phyloP scores from a whole-genome alignment of 2,888 invertebrate genomes.

The Eristalis pertinax region DNA sequence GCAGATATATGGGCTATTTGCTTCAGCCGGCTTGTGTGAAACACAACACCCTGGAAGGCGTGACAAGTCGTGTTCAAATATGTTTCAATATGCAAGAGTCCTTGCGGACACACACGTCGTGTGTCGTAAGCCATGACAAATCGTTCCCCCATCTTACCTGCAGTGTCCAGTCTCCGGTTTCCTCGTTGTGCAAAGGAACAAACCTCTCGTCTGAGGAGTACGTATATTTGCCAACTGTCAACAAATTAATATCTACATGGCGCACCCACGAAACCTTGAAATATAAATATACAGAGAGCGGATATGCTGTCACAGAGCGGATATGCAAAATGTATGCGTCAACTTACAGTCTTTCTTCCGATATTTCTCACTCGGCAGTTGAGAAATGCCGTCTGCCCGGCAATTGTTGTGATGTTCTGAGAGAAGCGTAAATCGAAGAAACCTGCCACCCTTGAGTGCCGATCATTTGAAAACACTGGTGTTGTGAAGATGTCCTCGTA shows the following conservation, averaged over 20 bases:
- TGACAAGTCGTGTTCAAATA: neutral
- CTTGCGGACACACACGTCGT: neutral
- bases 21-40: neutral
- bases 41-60: neutral
- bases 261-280: slow-evolving; percentile 74
- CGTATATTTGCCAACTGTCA: slow-evolving; percentile 73
- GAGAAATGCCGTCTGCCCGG: slow-evolving; percentile 91
- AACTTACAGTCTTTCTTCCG: slow-evolving; percentile 90
- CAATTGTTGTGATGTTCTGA: slow-evolving; percentile 89
- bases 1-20: neutral
- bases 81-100: neutral
- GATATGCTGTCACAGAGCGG: neutral
- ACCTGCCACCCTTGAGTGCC: slow-evolving; percentile 61
- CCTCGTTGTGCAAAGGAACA: slow-evolving; percentile 72
- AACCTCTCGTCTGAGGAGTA: slow-evolving; percentile 74
- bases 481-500: slow-evolving; percentile 66
- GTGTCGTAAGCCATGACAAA: neutral
- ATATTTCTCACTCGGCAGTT: slow-evolving; percentile 91
- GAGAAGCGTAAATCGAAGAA: slow-evolving; percentile 73
- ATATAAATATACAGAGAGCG: neutral
- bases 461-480: slow-evolving; percentile 54
- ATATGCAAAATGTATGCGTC: neutral
- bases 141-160: slow-evolving; percentile 57
- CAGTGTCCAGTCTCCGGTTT: slow-evolving; percentile 73
- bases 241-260: slow-evolving; percentile 73